Base-by-base conservation (phyloP, 2,797 vertebrate species). In the Loris lydekkerianus region DNA sequence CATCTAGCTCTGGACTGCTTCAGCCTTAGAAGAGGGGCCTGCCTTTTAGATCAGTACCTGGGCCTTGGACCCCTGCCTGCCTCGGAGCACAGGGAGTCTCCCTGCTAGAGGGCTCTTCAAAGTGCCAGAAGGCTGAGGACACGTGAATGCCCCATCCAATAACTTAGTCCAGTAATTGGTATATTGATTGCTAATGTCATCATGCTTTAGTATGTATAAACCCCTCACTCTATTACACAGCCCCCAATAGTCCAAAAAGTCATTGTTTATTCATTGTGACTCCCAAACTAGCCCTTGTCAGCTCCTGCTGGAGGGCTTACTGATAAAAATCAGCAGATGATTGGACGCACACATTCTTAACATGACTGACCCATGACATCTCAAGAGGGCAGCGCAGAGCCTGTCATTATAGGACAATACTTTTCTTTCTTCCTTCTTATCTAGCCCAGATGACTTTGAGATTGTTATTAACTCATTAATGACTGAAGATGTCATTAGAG, bases 401-500 rank as follows among this genome's bases (percentile, higher is more conserved):
- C 99, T 99, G 99, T 99, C 99, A 99, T 99, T 99, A 99, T 98
- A 98, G 98, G 97, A 99, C 99, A 99, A 99, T 99, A 98, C 98
- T 93, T 96, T 95, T 98, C 99, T 99, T 99, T 99, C 99, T 99
- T 98, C 99, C 98, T 97, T 97, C 99, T 99, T 99, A 99, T 99
- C 99, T 99, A 97, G 97, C 98, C 98, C 99, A 99, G 99, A 99
- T 99, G 99, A 99, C 99, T 99, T 99, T 99, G 99, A 99, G 99
- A 99, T 99, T 99, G 99, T 99, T 99, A 99, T 99, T 99, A 99
- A 99, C 99, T 99, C 99, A 98, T 99, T 99, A 99, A 99, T 99
- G 99, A 99, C 99, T 99, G 99, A 99, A 98, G 98, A 98, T 99
- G 98, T 99, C 99, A 99, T 99, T 99, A 99, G 98, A 99, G 98